Percentiles rank a stretch among this genome's conserved stretches.
Evolutionary conservation across 2,888 invertebrate species (phyloP).

Genomic region (Polymixis lichenea): DNA sequence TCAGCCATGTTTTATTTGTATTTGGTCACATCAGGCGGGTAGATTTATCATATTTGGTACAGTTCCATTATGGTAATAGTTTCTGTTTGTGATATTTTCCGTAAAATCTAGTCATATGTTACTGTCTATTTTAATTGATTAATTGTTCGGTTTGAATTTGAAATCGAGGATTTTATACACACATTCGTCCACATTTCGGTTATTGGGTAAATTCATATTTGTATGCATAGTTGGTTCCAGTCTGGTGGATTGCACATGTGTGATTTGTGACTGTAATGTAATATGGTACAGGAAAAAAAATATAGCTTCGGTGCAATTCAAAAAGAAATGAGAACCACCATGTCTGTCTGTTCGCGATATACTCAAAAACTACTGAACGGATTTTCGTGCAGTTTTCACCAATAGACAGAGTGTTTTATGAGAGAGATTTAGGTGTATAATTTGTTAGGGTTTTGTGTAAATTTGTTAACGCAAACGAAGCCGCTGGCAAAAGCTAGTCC

Average conservation of each 20-base stretch:
- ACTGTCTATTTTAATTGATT: conserved; percentile 42
- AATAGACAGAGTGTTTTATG: too few species aligned
- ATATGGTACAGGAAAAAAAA: too few species aligned
- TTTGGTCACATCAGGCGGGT: conserved; percentile 39
- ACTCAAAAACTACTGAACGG: too few species aligned
- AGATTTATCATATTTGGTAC: conserved; percentile 55
- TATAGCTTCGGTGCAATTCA: too few species aligned
- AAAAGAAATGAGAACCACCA: too few species aligned
- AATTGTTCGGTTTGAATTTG: conserved; percentile 17
- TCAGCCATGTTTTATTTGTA: conserved; percentile 39
- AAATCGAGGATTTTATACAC: not conserved
- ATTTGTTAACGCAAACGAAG: too few species aligned
- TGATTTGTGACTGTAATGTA: too few species aligned
- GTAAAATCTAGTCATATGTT: conserved; percentile 45
- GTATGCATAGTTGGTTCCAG: not conserved
- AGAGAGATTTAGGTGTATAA: too few species aligned
- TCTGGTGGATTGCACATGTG: not conserved
- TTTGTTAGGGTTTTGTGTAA: too few species aligned
- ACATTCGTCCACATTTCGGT: not conserved
- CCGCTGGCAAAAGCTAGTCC: too few species aligned
- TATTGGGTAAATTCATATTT: not conserved
- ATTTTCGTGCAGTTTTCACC: too few species aligned
- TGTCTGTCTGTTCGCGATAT: too few species aligned
- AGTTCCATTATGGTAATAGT: conserved; percentile 41
- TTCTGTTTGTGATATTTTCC: conserved; percentile 24